Percentiles rank a stretch among this genome's conserved stretches.
These are phyloP conservation scores for Buathra laborator DNA, from an alignment of 2,888 invertebrate genomes.

Conservation along the genomic window DNA sequence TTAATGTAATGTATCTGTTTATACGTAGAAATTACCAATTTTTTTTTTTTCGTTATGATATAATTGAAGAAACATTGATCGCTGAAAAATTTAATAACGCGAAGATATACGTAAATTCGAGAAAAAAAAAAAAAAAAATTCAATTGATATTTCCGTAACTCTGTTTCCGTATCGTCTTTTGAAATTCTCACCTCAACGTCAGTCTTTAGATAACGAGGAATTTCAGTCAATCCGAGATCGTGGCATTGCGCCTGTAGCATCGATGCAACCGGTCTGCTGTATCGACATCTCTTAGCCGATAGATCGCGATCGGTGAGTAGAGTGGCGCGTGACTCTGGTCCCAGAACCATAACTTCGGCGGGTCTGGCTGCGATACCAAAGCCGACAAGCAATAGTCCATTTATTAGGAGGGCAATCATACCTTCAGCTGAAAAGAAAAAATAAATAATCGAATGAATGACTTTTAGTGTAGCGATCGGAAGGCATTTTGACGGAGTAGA, in stretches of 20 bases:
- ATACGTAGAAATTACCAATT: too few relatives aligned
- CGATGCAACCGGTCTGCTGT: slow-evolving; percentile 85
- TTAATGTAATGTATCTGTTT: too few relatives aligned
- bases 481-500: not conserved
- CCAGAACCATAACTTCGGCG: slow-evolving; percentile 58
- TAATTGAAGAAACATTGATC: too few relatives aligned
- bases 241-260: slow-evolving; percentile 87
- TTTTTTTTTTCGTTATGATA: too few relatives aligned
- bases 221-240: slow-evolving; percentile 85
- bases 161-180: slow-evolving; percentile 35
- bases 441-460: not conserved
- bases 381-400: slow-evolving; percentile 73
- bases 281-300: slow-evolving; percentile 84
- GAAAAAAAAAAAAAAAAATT: not conserved
- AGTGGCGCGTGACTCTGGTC: slow-evolving; percentile 69
- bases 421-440: slow-evolving; percentile 54
- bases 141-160: not conserved
- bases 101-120: too few relatives aligned
- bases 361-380: slow-evolving; percentile 64
- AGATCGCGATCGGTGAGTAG: slow-evolving; percentile 75
- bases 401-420: slow-evolving; percentile 71
- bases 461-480: not conserved
- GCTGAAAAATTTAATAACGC: too few relatives aligned
- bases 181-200: slow-evolving; percentile 86
- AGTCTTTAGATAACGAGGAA: slow-evolving; percentile 86